Evolutionary conservation across 1,140 invertebrate species (phyloP), one percentile per base, ranked within the genome.

Genomic region (Ganaspis sp.): DNA sequence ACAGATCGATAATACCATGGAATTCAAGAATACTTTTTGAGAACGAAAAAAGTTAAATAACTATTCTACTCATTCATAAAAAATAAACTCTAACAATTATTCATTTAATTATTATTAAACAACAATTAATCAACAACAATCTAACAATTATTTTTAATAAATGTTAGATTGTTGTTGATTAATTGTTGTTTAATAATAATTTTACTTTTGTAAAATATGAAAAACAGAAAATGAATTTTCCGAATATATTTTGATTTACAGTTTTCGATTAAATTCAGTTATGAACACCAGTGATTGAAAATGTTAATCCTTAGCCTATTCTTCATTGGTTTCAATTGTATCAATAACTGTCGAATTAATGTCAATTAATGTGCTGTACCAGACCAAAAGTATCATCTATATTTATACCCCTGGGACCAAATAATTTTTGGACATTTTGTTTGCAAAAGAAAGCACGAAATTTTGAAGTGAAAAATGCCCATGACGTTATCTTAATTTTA

Each of bases 241-340:
- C n/a, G n/a, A n/a, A n/a, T 49, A 49, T 4, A 17, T 0, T 49
- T 4, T 4, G 17, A 49, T 6, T n/a, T 1, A 49, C n/a, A 49
- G 21, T 70, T 40, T 38, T 70, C 9, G 38, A 11, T 70, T 38
- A 12, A 38, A 70, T 21, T 70, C 11, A 17, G 17, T 49, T 40
- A 8, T 26, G 69, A 21, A 19, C 8, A 17, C 19, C 26, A 11
- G 1, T 34, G 23, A 17, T 12, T 34, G 17, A 23, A 53, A 49
- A 73, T 34, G 12, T 37, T 71, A 71, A 73, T 73, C 17, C 29
- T 17, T 38, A 49, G 21, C 40, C n/a, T 34, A 72, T 45, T 49
- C 23, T 73, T 73, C 77, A 88, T 88, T 88, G 84, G 49, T 73
- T 76, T 79, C 87, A 88, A 88, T 87, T 88, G 86, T 70, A 78